phyloP scores from a whole-genome alignment of 2,113 vertebrate genomes.

The Hiodon tergisus region DNA sequence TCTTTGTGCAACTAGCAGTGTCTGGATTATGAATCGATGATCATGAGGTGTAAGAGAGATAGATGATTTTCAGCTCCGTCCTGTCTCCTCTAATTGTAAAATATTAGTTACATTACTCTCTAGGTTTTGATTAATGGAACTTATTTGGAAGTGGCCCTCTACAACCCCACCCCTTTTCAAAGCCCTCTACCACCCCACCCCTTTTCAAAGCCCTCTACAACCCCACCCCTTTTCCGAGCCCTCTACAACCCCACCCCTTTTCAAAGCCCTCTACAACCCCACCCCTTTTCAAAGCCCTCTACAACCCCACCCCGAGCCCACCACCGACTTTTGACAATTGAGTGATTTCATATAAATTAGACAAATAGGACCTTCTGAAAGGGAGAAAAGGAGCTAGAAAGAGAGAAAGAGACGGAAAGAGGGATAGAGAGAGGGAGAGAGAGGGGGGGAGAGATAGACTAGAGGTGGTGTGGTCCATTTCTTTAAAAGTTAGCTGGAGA shows the following conservation, averaged over 20 bases:
- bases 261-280: slow-evolving; percentile 42
- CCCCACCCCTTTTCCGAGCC: slow-evolving; percentile 68
- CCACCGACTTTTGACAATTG: slow-evolving; percentile 93
- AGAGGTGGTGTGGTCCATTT: too few relatives aligned
- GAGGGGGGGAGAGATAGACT: too few relatives aligned
- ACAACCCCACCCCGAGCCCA: slow-evolving; percentile 78
- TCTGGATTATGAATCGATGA: slow-evolving; percentile 99
- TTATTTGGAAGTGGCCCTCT: slow-evolving; percentile 99
- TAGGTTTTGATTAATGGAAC: slow-evolving; percentile 99
- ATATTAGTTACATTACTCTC: slow-evolving; percentile 99
- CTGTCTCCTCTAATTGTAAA: slow-evolving; percentile 99
- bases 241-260: slow-evolving; percentile 66
- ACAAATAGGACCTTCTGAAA: slow-evolving; percentile 84
- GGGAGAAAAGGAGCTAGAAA: slow-evolving; percentile 51
- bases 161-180: slow-evolving; percentile 71
- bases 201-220: slow-evolving; percentile 53
- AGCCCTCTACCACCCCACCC: slow-evolving; percentile 71
- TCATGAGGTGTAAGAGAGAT: slow-evolving; percentile 99
- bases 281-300: slow-evolving; percentile 60
- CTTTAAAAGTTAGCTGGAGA: too few relatives aligned
- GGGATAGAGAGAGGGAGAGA: slow-evolving; percentile 2
- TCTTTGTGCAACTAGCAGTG: slow-evolving; percentile 79
- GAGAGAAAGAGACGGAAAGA: slow-evolving; percentile 45
- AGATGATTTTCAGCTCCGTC: slow-evolving; percentile 97
- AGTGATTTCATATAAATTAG: slow-evolving; percentile 97